These are phyloP conservation scores for Onchidella celtica DNA, from an alignment of 2,888 invertebrate genomes.

Conservation along the genomic window DNA sequence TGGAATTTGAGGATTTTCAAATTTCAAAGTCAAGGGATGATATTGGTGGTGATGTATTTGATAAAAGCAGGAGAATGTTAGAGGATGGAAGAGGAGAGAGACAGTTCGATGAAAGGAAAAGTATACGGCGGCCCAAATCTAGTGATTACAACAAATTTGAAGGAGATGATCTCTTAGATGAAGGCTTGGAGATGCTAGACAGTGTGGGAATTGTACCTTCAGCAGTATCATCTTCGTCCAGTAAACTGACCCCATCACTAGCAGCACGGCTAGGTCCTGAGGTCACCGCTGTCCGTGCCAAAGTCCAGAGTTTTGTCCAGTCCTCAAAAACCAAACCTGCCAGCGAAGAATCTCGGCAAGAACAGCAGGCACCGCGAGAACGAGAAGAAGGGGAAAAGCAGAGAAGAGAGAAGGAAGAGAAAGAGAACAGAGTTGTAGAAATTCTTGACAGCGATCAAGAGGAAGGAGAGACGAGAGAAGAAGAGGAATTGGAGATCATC, in stretches of 20 bases:
- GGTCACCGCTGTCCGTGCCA: slow-evolving; percentile 30
- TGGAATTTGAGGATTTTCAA: slow-evolving; percentile 37
- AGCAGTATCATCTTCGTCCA: not conserved
- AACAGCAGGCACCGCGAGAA: not conserved
- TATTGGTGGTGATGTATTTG: slow-evolving; percentile 10
- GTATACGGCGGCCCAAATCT: not conserved
- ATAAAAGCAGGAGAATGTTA: not conserved
- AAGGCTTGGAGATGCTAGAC: slow-evolving; percentile 45
- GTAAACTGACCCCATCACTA: slow-evolving; percentile 46
- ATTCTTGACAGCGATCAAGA: slow-evolving; percentile 54
- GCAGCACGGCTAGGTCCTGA: slow-evolving; percentile 48
- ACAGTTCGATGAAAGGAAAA: not conserved
- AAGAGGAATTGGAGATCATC: slow-evolving; percentile 50
- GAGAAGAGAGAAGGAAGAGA: slow-evolving; percentile 40
- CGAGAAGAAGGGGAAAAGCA: slow-evolving; percentile 36
- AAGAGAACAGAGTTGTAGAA: slow-evolving; percentile 52
- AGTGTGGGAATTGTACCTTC: slow-evolving; percentile 24
- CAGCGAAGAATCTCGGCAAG: not conserved
- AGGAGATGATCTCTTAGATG: slow-evolving; percentile 38
- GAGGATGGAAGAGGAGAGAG: not conserved
- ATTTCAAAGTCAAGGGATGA: slow-evolving; percentile 34
- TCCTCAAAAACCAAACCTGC: slow-evolving; percentile 12
- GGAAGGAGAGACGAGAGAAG: slow-evolving; percentile 68
- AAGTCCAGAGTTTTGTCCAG: slow-evolving; percentile 40
- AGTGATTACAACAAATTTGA: slow-evolving; percentile 4